Percentiles rank a stretch among this genome's conserved stretches.
phyloP scores from a whole-genome alignment of 2,113 vertebrate genomes.

The Nanorana parkeri region DNA sequence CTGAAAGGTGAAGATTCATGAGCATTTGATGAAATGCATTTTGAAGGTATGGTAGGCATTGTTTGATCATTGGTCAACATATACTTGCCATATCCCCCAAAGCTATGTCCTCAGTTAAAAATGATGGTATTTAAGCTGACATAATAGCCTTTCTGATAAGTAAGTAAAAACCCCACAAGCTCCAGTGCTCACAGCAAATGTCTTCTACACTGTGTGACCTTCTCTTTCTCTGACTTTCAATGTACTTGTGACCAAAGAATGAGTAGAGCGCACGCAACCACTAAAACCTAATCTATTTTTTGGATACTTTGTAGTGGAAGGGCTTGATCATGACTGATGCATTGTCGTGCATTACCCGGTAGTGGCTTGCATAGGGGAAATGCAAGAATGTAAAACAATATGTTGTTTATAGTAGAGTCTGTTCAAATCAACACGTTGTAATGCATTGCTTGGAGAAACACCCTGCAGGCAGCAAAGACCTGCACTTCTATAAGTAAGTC shows the following conservation, averaged over 20 bases:
- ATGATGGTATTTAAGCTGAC: conserved; percentile 57
- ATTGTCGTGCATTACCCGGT: too few relatives aligned
- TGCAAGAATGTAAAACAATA: too few relatives aligned
- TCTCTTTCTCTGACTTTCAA: conserved; percentile 29
- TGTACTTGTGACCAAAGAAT: conserved; percentile 10
- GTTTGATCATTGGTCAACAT: conserved; percentile 52
- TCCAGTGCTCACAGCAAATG: conserved; percentile 30
- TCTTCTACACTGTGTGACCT: conserved; percentile 37
- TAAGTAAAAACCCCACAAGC: conserved; percentile 47
- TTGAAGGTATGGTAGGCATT: conserved; percentile 49
- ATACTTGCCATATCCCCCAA: conserved; percentile 47
- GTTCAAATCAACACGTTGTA: too few relatives aligned
- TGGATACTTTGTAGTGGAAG: too few relatives aligned
- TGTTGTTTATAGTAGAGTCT: too few relatives aligned
- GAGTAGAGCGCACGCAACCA: not conserved
- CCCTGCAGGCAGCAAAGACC: too few relatives aligned
- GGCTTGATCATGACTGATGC: too few relatives aligned
- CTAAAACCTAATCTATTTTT: not conserved
- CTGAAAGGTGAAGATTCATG: conserved; percentile 42
- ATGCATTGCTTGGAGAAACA: too few relatives aligned
- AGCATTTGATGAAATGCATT: conserved; percentile 52
- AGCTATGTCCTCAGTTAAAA: conserved; percentile 42
- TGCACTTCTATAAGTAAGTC: too few relatives aligned
- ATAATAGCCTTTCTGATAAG: conserved; percentile 34
- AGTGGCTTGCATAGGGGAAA: too few relatives aligned